These are phyloP conservation scores for Clarias magur DNA, from an alignment of 2,113 vertebrate species.

Conservation along the genomic window DNA sequence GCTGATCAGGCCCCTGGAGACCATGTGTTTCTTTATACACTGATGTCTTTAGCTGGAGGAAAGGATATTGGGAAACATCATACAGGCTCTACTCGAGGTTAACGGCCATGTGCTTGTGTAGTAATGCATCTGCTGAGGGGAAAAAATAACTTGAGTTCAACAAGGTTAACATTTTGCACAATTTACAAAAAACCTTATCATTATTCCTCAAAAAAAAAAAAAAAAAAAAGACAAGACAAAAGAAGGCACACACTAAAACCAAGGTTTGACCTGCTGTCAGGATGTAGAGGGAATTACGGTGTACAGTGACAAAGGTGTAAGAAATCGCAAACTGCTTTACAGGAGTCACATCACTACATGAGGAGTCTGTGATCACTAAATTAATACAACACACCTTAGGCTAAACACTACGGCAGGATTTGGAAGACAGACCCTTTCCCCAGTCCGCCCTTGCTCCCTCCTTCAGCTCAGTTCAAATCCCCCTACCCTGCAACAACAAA, in stretches of 20 bases:
- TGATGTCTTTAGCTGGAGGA: neutral
- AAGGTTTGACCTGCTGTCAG: neutral
- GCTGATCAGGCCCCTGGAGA: constrained; percentile 3
- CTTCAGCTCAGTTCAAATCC: neutral
- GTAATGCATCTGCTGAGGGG: neutral
- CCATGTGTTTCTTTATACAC: neutral
- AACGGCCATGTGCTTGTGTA: neutral
- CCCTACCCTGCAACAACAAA: neutral
- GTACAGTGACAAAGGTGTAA: constrained; percentile 16
- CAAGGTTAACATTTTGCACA: neutral
- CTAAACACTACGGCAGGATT: constrained; percentile 38
- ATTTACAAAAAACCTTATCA: constrained; percentile 37
- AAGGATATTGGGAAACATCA: neutral
- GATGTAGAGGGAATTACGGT: neutral
- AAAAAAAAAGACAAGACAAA: neutral
- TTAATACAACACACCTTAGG: constrained; percentile 55
- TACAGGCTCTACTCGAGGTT: neutral
- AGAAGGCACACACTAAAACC: constrained; percentile 4
- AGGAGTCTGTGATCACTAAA: constrained; percentile 55
- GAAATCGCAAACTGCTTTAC: constrained; percentile 16
- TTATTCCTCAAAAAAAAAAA: constrained; percentile 10
- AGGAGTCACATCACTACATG: constrained; percentile 61
- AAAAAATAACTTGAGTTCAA: neutral
- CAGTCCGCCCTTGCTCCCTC: neutral
- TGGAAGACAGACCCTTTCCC: constrained; percentile 38